Conservation (phyloP, 1,140 invertebrate species). For the Drosophila dunni region DNA sequence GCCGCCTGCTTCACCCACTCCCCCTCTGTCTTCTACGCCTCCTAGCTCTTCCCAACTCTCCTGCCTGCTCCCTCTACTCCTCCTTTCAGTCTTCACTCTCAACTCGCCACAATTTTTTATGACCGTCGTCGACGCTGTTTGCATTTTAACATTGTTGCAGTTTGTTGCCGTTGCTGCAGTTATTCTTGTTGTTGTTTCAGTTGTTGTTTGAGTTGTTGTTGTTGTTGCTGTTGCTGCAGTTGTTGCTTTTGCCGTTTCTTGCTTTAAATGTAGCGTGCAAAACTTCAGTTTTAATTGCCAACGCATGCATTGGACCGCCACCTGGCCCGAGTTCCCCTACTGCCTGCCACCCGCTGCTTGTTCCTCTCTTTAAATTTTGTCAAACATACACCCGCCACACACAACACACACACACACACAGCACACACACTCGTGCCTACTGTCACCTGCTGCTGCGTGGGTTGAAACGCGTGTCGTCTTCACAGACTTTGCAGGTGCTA, state of each 20-base stretch:
- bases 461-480: conserved; percentile 26
- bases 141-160: conserved; percentile 76
- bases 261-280: conserved; percentile 81
- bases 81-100: conserved; percentile 5
- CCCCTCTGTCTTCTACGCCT: conserved; percentile 18
- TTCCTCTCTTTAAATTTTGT: conserved; percentile 53
- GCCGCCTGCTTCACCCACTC: conserved; percentile 18
- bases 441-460: conserved; percentile 18
- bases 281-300: conserved; percentile 81
- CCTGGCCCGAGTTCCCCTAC: conserved; percentile 34
- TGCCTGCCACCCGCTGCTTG: background rate
- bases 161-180: conserved; percentile 53
- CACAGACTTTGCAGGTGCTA: conserved; percentile 9
- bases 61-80: no score
- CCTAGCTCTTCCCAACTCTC: conserved; percentile 4
- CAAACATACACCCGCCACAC: conserved; percentile 53
- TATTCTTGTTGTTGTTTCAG: conserved; percentile 9
- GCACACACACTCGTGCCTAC: background rate
- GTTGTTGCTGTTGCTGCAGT: conserved; percentile 10
- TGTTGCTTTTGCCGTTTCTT: conserved; percentile 48
- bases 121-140: conserved; percentile 56
- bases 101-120: conserved; percentile 77
- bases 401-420: conserved; percentile 46
- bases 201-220: conserved; percentile 15
- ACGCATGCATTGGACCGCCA: conserved; percentile 79